Evolutionary conservation across 2,888 invertebrate species (phyloP).

Genomic region (Seira musarum): DNA sequence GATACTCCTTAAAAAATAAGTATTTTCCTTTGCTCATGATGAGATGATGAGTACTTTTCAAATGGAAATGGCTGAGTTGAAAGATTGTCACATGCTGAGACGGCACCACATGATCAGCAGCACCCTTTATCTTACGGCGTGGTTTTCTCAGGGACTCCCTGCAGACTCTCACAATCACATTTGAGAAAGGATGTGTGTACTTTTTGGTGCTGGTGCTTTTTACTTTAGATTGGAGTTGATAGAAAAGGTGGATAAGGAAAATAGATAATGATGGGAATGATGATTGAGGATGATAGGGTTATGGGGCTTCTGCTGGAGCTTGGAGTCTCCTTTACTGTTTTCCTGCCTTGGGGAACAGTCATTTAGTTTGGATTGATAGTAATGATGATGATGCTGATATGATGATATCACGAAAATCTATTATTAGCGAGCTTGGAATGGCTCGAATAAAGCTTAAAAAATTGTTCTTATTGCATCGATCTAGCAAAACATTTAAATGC

Average conservation of each 20-base stretch:
- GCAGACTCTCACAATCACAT: conserved; percentile 36
- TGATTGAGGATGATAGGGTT: conserved; percentile 48
- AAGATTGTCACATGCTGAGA: conserved; percentile 63
- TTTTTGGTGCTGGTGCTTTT: conserved; percentile 41
- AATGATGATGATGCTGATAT: conserved; percentile 38
- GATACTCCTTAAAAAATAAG: neutral
- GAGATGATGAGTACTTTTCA: conserved; percentile 1
- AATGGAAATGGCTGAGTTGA: conserved; percentile 41
- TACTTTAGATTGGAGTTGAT: conserved; percentile 10
- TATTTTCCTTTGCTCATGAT: neutral
- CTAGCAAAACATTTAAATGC: too few relatives aligned
- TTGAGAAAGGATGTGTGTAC: neutral
- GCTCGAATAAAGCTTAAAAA: neutral
- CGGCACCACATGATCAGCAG: conserved; percentile 61
- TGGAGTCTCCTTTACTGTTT: conserved; percentile 24
- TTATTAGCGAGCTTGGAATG: neutral
- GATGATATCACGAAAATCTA: conserved; percentile 50
- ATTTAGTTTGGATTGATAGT: too few relatives aligned
- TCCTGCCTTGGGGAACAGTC: conserved; percentile 25
- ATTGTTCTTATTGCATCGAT: too few relatives aligned
- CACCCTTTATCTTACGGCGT: conserved; percentile 44
- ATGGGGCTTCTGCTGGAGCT: conserved; percentile 11
- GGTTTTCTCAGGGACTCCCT: conserved; percentile 33
- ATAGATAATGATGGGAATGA: conserved; percentile 25
- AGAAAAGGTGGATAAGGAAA: neutral